phyloP scores from a whole-genome alignment of 2,888 invertebrate genomes.

The Anthophora plumipes region DNA sequence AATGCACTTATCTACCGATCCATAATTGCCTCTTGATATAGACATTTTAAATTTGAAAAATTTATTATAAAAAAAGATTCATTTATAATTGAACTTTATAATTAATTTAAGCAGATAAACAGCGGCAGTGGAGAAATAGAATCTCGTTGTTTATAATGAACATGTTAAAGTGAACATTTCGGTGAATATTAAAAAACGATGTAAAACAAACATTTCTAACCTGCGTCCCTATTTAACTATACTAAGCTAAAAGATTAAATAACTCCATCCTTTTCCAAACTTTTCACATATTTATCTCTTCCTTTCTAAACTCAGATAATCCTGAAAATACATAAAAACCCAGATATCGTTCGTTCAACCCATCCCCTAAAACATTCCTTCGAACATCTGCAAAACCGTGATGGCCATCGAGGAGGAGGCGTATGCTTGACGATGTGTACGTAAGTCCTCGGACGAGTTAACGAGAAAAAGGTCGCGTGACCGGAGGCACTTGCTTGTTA shows the following conservation, averaged over 20 bases:
- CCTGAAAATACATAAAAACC: neutral
- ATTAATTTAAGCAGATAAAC: too few relatives aligned
- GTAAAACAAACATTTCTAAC: too few relatives aligned
- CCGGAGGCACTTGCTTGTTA: conserved; percentile 39
- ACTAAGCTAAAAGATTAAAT: neutral
- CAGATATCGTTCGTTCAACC: neutral
- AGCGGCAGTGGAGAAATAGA: too few relatives aligned
- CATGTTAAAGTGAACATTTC: too few relatives aligned
- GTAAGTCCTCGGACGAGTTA: conserved; percentile 1
- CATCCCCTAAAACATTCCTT: neutral
- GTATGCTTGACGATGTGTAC: neutral
- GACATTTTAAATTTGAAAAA: too few relatives aligned
- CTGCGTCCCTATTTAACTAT: too few relatives aligned
- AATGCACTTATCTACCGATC: too few relatives aligned
- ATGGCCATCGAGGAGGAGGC: neutral
- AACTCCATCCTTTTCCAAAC: neutral
- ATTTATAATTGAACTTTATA: too few relatives aligned
- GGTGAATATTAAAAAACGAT: too few relatives aligned
- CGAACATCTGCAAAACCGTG: neutral
- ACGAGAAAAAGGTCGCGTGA: conserved; percentile 29
- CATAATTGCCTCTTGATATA: too few relatives aligned
- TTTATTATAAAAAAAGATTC: too few relatives aligned
- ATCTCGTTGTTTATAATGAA: too few relatives aligned
- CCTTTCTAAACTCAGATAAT: neutral
- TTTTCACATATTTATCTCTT: neutral